phyloP scores from a whole-genome alignment of 2,113 vertebrate genomes.

The Solenodon paradoxus region DNA sequence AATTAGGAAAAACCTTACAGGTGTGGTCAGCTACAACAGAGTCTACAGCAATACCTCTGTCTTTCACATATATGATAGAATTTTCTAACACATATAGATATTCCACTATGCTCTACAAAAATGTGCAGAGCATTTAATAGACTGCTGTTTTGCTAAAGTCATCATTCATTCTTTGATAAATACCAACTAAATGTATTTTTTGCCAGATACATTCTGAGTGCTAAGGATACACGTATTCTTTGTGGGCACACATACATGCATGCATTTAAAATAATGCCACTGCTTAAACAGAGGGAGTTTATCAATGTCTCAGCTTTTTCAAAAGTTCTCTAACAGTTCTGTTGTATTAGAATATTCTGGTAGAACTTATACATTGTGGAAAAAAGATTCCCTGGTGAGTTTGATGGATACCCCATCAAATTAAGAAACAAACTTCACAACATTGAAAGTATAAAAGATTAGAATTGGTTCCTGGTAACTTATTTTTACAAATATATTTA shows the following conservation, averaged over 20 bases:
- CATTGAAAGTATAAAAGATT: background rate
- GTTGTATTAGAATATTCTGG: background rate
- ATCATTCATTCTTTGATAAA: background rate
- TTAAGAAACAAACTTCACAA: background rate
- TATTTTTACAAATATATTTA: background rate
- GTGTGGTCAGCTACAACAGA: background rate
- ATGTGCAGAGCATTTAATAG: background rate
- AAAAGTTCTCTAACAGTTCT: background rate
- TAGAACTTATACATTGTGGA: background rate
- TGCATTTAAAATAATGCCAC: background rate
- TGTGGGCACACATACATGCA: fast-evolving
- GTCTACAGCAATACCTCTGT: background rate
- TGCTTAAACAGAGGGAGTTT: background rate
- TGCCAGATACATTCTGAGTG: background rate
- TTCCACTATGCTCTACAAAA: background rate
- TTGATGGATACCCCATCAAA: background rate
- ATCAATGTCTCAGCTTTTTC: background rate
- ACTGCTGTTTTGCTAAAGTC: background rate
- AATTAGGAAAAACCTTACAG: background rate
- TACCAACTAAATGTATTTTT: background rate
- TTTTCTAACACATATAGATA: background rate
- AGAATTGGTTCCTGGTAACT: background rate
- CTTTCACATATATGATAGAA: background rate
- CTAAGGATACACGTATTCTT: background rate
- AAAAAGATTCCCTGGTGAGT: background rate